Conservation (phyloP, 53 echinoderm and acorn worm genomes). For the Holothuria leucospilota region DNA sequence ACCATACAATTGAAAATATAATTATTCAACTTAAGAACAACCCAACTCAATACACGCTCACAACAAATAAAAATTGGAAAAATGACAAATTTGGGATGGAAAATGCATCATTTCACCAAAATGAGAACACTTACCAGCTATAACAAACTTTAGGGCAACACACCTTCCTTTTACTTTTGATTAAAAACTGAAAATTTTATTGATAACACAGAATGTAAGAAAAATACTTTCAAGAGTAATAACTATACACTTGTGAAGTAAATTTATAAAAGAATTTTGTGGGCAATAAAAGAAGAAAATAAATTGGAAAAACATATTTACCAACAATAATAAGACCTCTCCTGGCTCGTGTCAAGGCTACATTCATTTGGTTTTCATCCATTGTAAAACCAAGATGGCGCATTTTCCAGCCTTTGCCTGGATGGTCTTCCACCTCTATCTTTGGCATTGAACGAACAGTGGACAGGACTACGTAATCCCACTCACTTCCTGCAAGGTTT, state of each 20-base stretch:
- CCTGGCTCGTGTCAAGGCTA: conserved; percentile 80
- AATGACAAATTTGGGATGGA: not conserved
- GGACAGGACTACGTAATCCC: conserved; percentile 81
- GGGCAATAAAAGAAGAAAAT: no score
- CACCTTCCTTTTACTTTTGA: no score
- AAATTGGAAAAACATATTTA: conserved; percentile 23
- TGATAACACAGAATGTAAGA: no score
- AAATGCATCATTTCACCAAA: not conserved
- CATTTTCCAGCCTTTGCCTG: conserved; percentile 78
- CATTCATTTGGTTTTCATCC: conserved; percentile 91
- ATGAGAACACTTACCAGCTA: not conserved
- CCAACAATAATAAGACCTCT: conserved; percentile 88
- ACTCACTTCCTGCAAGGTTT: conserved; percentile 74
- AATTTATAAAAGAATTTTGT: no score
- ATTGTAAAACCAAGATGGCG: conserved; percentile 87
- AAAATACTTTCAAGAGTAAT: no score
- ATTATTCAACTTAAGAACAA: no score
- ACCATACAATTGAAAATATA: no score
- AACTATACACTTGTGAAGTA: no score
- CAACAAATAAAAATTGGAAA: not conserved
- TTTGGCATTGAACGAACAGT: conserved; percentile 85
- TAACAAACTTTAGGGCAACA: not conserved
- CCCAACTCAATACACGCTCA: not conserved
- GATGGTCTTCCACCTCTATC: conserved; percentile 82
- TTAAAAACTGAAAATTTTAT: no score